Percentiles rank a stretch among this genome's conserved stretches.
Evolutionary conservation across 2,797 vertebrate species (phyloP).

Genomic region (Smutsia gigantea): DNA sequence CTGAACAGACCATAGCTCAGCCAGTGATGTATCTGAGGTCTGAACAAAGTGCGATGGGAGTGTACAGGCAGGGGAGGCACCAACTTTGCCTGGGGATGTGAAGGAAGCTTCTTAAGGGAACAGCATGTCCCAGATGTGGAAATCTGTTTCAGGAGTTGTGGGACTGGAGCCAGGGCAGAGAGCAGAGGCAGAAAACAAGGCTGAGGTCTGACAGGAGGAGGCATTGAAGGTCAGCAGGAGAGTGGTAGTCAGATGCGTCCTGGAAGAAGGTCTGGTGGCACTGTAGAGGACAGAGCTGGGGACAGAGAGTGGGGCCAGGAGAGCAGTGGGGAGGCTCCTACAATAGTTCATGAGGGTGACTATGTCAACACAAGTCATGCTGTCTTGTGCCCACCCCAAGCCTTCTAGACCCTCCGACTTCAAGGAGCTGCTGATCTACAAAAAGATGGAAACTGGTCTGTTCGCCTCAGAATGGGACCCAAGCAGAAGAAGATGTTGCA

Average conservation of each 20-base stretch:
- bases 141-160: not conserved
- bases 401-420: not conserved
- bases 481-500: not conserved
- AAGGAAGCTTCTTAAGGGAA: not conserved
- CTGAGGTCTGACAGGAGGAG: not conserved
- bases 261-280: not conserved
- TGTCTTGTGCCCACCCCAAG: not conserved
- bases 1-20: not conserved
- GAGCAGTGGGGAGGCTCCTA: not conserved
- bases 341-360: not conserved
- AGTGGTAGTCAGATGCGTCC: not conserved
- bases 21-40: not conserved
- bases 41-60: rapidly evolving
- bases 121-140: rapidly evolving
- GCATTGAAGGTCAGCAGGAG: not conserved
- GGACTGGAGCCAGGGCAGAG: not conserved
- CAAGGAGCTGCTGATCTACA: not conserved
- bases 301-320: not conserved
- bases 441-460: not conserved
- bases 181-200: not conserved
- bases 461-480: not conserved
- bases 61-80: rapidly evolving
- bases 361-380: not conserved
- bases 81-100: not conserved
- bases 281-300: not conserved